Conservation (phyloP, 2,113 vertebrate species). For the Boleophthalmus pectinirostris region DNA sequence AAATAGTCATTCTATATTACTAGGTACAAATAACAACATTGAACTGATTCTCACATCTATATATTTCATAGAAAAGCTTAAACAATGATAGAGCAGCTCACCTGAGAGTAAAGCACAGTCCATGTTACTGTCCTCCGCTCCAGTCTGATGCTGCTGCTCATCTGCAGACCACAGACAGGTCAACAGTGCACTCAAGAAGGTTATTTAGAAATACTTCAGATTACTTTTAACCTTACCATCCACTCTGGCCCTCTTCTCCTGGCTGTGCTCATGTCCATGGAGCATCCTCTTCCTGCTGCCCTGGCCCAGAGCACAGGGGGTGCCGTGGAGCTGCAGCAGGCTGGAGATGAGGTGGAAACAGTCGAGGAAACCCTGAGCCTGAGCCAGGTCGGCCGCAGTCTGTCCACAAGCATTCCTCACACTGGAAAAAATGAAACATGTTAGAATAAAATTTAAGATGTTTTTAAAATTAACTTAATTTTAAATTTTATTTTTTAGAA, state of each 20-base stretch:
- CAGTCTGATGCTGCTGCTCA: slow-evolving; percentile 59
- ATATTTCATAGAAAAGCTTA: too few relatives aligned
- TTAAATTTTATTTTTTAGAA: not conserved
- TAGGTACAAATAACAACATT: too few relatives aligned
- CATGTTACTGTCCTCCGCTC: slow-evolving; percentile 79
- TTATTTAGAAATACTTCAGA: not conserved
- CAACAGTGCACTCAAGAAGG: not conserved
- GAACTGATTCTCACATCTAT: too few relatives aligned
- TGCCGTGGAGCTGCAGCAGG: slow-evolving; percentile 77
- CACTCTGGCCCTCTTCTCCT: slow-evolving; percentile 66
- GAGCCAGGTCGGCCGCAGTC: slow-evolving; percentile 95
- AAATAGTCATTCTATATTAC: too few relatives aligned
- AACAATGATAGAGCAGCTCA: slow-evolving; percentile 65
- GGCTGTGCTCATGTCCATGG: slow-evolving; percentile 71
- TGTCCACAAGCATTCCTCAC: slow-evolving; percentile 93
- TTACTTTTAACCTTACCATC: not conserved
- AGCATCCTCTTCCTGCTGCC: slow-evolving; percentile 86
- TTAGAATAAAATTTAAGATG: not conserved
- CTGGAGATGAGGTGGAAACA: slow-evolving; percentile 89
- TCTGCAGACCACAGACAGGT: not conserved
- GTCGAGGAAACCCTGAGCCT: slow-evolving; percentile 89
- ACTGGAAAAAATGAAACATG: slow-evolving; percentile 78
- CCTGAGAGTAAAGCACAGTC: slow-evolving; percentile 85
- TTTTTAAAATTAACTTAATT: not conserved
- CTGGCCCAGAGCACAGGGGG: slow-evolving; percentile 59